These are phyloP conservation scores for Callorhinus ursinus DNA, from an alignment of 2,113 vertebrate species.

Conservation along the genomic window DNA sequence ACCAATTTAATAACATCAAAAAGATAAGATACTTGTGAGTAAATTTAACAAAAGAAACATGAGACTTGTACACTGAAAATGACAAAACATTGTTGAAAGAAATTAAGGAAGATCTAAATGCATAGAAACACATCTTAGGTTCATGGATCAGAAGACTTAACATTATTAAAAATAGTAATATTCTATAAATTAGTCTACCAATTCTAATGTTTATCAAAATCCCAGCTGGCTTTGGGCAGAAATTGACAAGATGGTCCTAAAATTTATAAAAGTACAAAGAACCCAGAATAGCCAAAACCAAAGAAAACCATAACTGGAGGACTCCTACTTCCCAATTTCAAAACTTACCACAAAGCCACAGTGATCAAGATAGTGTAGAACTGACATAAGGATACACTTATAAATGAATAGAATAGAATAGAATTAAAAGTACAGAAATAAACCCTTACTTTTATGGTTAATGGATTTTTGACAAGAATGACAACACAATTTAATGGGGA, in stretches of 20 bases:
- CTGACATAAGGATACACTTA: background rate
- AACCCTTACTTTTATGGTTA: slow-evolving; percentile 9
- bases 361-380: background rate
- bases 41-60: background rate
- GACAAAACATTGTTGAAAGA: background rate
- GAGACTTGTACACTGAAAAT: background rate
- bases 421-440: background rate
- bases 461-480: slow-evolving; percentile 35
- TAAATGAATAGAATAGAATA: background rate
- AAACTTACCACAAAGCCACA: background rate
- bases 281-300: background rate
- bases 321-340: background rate
- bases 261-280: background rate
- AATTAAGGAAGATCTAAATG: slow-evolving; percentile 28
- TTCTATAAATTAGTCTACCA: background rate
- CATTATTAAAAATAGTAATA: background rate
- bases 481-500: background rate
- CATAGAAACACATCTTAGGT: background rate
- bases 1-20: background rate
- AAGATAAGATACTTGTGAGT: background rate
- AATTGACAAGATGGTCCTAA: background rate
- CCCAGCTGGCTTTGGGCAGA: background rate
- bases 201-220: background rate
- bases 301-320: background rate
- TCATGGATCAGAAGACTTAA: background rate